Conservation (phyloP, 2,888 invertebrate species). For the Apocheima hispidaria region DNA sequence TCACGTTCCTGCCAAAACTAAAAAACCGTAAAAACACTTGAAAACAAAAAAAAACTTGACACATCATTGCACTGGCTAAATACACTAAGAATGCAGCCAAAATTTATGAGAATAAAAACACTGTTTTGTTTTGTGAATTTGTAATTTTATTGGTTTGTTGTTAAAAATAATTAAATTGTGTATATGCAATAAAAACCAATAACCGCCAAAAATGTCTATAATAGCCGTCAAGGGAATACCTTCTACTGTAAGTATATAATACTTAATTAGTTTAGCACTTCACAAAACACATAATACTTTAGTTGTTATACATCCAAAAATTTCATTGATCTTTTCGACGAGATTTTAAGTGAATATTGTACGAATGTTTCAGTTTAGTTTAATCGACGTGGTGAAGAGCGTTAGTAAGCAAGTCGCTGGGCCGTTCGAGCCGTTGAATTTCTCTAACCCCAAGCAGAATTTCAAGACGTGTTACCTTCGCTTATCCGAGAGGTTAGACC, state of each 20-base stretch:
- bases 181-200: not conserved
- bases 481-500: constrained; percentile 59
- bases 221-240: constrained; percentile 51
- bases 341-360: not conserved
- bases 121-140: too few species aligned
- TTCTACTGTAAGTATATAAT: constrained; percentile 33
- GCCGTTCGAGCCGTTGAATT: constrained; percentile 59
- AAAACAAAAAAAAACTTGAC: too few species aligned
- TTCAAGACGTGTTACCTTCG: constrained; percentile 57
- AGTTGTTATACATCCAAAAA: not conserved
- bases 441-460: constrained; percentile 21
- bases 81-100: too few species aligned
- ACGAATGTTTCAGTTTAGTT: constrained; percentile 52
- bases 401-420: constrained; percentile 53
- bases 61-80: too few species aligned
- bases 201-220: constrained; percentile 49
- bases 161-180: too few species aligned
- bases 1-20: too few species aligned
- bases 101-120: too few species aligned
- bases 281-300: not conserved
- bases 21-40: too few species aligned
- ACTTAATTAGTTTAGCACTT: not conserved
- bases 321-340: not conserved
- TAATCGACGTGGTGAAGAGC: constrained; percentile 43
- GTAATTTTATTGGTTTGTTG: too few species aligned